phyloP scores from a whole-genome alignment of 2,113 vertebrate species.

The Chionomys nivalis region DNA sequence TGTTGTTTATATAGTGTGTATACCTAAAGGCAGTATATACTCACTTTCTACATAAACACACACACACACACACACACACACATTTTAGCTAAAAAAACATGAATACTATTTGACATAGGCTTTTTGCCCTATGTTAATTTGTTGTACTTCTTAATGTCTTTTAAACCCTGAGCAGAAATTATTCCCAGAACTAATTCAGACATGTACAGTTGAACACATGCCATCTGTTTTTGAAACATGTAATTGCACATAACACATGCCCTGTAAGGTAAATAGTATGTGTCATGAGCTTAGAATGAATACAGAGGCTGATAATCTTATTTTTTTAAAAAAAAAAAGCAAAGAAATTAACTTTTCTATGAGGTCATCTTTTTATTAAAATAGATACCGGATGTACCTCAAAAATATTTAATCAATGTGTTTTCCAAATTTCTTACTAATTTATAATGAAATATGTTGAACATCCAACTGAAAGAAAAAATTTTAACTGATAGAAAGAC shows the following conservation, averaged over 20 bases:
- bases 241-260: constrained; percentile 1
- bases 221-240: constrained; percentile 62
- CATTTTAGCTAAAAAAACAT: not conserved
- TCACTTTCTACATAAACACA: not conserved
- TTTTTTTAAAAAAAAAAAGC: not conserved
- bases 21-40: not conserved
- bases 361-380: not conserved
- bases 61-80: not conserved
- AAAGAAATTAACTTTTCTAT: not conserved
- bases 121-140: constrained; percentile 52
- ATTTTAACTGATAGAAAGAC: not conserved
- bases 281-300: constrained; percentile 25
- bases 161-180: constrained; percentile 51
- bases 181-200: constrained; percentile 58
- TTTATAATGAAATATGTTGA: not conserved
- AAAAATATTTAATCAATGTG: not conserved
- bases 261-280: constrained; percentile 41
- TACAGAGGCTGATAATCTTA: not conserved
- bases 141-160: constrained; percentile 41
- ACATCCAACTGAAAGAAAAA: not conserved
- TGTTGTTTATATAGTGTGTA: not conserved
- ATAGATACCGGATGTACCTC: rapidly evolving
- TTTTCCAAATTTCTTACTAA: not conserved
- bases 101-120: not conserved
- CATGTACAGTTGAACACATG: constrained; percentile 32